These are phyloP conservation scores for Helicolenus hilgendorfi DNA, from an alignment of 2,797 vertebrate genomes.

Conservation along the genomic window DNA sequence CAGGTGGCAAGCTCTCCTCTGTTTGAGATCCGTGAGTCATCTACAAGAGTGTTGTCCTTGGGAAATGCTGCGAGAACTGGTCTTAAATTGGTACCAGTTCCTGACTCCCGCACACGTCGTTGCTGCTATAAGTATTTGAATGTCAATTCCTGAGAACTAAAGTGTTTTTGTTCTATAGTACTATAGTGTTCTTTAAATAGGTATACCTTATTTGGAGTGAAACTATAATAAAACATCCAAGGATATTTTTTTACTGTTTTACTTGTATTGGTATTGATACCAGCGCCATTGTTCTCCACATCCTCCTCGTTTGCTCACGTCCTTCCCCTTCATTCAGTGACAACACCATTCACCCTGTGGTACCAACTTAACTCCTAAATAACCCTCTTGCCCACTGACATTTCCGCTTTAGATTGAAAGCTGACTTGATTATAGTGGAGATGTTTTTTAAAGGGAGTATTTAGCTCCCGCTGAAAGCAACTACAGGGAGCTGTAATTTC, in stretches of 20 bases:
- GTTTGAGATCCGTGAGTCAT: constrained; percentile 22
- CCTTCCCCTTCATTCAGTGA: not conserved
- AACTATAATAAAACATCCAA: not conserved
- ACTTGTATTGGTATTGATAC: not conserved
- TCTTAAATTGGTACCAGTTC: not conserved
- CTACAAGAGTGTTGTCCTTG: not conserved
- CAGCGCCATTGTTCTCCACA: not conserved
- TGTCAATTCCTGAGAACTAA: not conserved
- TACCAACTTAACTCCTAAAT: constrained; percentile 2
- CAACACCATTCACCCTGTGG: not conserved
- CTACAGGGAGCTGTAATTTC: constrained; percentile 35
- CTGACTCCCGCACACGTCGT: not conserved
- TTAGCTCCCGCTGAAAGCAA: constrained; percentile 19
- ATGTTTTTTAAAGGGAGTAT: constrained; percentile 34
- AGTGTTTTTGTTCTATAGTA: not conserved
- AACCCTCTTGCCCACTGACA: constrained; percentile 11
- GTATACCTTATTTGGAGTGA: not conserved
- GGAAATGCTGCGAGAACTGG: not conserved
- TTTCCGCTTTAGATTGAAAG: constrained; percentile 52
- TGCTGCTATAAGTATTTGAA: not conserved
- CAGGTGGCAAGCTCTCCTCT: constrained; percentile 1
- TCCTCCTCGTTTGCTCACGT: not conserved
- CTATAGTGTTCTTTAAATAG: not conserved
- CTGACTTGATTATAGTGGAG: constrained; percentile 58
- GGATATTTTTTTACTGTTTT: not conserved